Conservation (phyloP, 2,797 vertebrate species). For the Monodelphis domestica region DNA sequence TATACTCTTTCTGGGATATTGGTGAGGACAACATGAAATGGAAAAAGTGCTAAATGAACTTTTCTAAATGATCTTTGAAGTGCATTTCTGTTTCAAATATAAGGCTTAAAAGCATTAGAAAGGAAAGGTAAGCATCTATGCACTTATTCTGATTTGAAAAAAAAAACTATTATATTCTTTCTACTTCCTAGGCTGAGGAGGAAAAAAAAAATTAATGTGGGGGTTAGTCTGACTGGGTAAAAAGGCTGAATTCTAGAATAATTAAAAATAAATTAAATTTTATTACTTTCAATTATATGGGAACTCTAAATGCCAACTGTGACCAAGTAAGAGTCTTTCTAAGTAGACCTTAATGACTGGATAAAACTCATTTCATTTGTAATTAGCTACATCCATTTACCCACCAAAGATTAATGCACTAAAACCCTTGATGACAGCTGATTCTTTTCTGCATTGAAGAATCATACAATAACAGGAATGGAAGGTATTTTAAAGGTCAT, state of each 20-base stretch:
- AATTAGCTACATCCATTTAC: slow-evolving; percentile 3
- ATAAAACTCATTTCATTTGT: slow-evolving; percentile 4
- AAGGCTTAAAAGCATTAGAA: not conserved
- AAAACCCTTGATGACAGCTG: not conserved
- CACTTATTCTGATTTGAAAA: not conserved
- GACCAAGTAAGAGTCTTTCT: not conserved
- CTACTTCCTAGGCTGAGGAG: not conserved
- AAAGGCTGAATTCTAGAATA: not conserved
- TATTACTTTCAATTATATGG: not conserved
- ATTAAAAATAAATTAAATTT: not conserved
- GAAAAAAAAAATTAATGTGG: not conserved
- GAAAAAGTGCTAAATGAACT: not conserved
- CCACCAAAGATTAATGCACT: not conserved
- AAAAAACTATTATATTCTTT: not conserved
- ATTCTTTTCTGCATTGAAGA: not conserved
- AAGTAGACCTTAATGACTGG: not conserved
- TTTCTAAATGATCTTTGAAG: not conserved
- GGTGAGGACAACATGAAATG: not conserved
- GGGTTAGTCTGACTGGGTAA: not conserved
- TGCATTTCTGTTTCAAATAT: not conserved
- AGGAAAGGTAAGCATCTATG: not conserved
- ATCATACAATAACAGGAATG: not conserved
- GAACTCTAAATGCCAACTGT: not conserved
- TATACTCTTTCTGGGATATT: not conserved
- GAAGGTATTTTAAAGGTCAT: slow-evolving; percentile 1